Percentiles rank a stretch among this genome's conserved stretches.
Evolutionary conservation across 2,888 invertebrate genomes (phyloP).

Genomic region (Drosophila neutralis): DNA sequence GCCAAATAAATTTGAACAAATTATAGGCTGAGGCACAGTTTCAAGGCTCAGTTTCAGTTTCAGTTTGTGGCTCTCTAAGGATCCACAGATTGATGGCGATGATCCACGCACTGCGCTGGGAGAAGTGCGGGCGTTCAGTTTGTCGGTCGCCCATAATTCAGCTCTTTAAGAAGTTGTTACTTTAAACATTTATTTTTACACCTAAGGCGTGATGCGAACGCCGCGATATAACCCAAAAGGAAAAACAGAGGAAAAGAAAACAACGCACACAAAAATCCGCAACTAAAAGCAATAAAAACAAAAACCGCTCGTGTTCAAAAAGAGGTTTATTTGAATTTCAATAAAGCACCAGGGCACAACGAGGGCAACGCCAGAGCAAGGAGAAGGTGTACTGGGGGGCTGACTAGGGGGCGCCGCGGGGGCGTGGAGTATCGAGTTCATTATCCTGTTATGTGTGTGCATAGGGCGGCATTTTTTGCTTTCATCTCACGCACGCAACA

Average conservation of each 20-base stretch:
- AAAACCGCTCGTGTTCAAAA: conserved; percentile 17
- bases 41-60: background rate
- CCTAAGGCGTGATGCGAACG: conserved; percentile 72
- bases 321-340: conserved; percentile 80
- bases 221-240: conserved; percentile 42
- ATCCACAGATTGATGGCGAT: conserved; percentile 65
- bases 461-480: conserved; percentile 59
- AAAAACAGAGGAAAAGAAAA: conserved; percentile 8
- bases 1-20: conserved; percentile 77
- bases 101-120: background rate
- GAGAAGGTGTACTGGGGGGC: background rate
- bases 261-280: conserved; percentile 12
- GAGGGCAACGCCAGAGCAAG: background rate
- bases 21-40: conserved; percentile 63
- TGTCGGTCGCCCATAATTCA: conserved; percentile 62
- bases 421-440: conserved; percentile 55
- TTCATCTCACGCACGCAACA: conserved; percentile 71
- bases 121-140: conserved; percentile 9
- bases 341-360: conserved; percentile 62
- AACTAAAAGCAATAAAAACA: conserved; percentile 37
- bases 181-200: conserved; percentile 82
- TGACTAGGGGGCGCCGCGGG: conserved; percentile 4
- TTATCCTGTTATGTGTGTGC: conserved; percentile 74
- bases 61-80: conserved; percentile 40
- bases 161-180: conserved; percentile 80